Percentiles rank a stretch among this genome's conserved stretches.
Conservation (phyloP, 2,888 invertebrate genomes). For the Nasonovia ribisnigri region DNA sequence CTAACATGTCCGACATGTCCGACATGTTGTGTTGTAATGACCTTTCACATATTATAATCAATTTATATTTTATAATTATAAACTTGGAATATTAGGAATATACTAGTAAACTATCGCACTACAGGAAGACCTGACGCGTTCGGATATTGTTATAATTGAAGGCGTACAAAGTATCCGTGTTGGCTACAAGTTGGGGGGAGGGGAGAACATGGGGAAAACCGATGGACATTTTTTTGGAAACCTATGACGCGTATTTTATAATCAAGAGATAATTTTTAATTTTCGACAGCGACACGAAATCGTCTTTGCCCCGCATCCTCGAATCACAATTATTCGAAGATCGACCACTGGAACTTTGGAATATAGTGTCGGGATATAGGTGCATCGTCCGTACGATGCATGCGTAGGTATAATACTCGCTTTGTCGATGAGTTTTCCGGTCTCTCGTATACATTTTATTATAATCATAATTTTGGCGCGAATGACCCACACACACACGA, state of each 20-base stretch:
- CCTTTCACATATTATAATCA: background rate
- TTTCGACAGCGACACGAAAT: background rate
- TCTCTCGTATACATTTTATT: background rate
- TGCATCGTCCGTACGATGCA: background rate
- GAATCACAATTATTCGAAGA: background rate
- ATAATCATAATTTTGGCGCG: background rate
- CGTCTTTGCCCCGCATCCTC: background rate
- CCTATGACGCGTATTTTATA: background rate
- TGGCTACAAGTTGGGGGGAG: background rate
- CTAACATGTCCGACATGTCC: too few relatives aligned
- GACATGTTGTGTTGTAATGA: background rate
- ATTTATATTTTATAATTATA: background rate
- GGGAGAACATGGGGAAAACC: background rate
- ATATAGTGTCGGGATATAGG: background rate
- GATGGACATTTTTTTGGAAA: background rate
- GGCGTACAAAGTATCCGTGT: background rate
- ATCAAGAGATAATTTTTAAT: background rate
- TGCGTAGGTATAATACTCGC: background rate
- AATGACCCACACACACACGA: conserved; percentile 15
- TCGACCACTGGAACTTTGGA: background rate
- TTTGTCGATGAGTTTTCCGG: background rate
- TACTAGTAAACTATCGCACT: background rate
- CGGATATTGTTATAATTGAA: too few relatives aligned
- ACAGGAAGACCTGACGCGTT: background rate
- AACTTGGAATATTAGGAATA: background rate